Conservation (phyloP, 2,888 invertebrate genomes). For the Acanthosepion esculentum region DNA sequence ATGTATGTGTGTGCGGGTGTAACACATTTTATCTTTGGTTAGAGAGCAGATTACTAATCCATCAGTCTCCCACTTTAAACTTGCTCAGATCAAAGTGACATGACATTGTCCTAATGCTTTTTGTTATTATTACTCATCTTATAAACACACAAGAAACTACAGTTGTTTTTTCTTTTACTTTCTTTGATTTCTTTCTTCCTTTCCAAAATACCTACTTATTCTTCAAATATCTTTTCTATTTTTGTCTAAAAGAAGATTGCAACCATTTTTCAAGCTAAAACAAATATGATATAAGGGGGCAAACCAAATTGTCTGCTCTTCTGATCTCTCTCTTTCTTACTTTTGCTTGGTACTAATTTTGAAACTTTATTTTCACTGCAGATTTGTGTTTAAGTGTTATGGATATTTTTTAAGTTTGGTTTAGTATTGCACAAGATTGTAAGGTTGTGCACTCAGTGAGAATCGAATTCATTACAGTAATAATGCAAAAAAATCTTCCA, state of each 20-base stretch:
- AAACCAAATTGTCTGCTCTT: not conserved
- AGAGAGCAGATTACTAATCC: not conserved
- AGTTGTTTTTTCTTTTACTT: not conserved
- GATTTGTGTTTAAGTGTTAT: not conserved
- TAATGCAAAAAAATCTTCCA: not conserved
- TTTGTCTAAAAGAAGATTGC: not conserved
- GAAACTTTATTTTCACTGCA: not conserved
- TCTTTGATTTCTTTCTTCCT: slow-evolving; percentile 3
- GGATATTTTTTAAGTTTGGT: not conserved
- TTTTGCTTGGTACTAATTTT: not conserved
- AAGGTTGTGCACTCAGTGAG: not conserved
- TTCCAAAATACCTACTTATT: slow-evolving; percentile 8
- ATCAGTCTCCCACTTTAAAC: not conserved
- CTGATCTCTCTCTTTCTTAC: not conserved
- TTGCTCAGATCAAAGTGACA: slow-evolving; percentile 1
- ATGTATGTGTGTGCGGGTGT: not conserved
- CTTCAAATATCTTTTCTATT: slow-evolving; percentile 33
- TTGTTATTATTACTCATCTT: not conserved
- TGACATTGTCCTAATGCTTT: slow-evolving; percentile 33
- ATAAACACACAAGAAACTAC: not conserved
- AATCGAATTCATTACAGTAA: not conserved
- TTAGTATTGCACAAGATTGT: not conserved
- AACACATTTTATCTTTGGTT: not conserved
- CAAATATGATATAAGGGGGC: not conserved
- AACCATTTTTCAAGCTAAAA: not conserved